These are phyloP conservation scores for Psittacus erithacus DNA, from an alignment of 2,113 vertebrate species.

Conservation along the genomic window DNA sequence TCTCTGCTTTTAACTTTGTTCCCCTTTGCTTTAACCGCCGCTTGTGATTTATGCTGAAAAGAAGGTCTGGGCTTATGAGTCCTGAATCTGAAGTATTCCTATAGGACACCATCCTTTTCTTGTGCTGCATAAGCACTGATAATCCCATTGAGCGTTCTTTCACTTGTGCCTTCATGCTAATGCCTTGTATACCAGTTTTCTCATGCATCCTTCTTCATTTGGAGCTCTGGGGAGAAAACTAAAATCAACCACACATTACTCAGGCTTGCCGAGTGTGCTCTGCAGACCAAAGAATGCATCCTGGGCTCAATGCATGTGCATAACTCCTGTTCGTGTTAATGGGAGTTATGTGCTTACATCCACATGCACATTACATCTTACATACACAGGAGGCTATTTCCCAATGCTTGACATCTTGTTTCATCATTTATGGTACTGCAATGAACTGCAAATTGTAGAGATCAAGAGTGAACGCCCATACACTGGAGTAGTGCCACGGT, in stretches of 20 bases:
- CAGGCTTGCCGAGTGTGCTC: background rate
- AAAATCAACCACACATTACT: slow-evolving; percentile 53
- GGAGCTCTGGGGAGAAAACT: slow-evolving; percentile 43
- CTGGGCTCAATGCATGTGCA: background rate
- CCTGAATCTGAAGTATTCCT: background rate
- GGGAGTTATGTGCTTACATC: slow-evolving; percentile 1
- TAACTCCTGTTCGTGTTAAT: background rate
- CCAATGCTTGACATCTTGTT: background rate
- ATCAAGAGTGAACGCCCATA: background rate
- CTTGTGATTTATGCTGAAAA: background rate
- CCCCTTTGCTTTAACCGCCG: background rate
- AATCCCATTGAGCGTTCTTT: background rate
- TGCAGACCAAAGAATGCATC: background rate
- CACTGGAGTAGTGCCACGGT: accelerated
- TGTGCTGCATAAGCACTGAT: slow-evolving; percentile 5
- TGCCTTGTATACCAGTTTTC: background rate
- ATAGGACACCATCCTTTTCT: slow-evolving; percentile 10
- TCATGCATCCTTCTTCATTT: background rate
- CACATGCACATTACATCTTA: background rate
- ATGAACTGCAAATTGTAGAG: background rate
- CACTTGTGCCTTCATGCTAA: slow-evolving; percentile 36
- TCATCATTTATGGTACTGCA: slow-evolving; percentile 14
- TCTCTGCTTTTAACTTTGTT: background rate
- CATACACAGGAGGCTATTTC: background rate
- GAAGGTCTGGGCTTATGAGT: background rate